Evolutionary conservation across 2,888 invertebrate genomes (phyloP).

Genomic region (Lingula anatina): DNA sequence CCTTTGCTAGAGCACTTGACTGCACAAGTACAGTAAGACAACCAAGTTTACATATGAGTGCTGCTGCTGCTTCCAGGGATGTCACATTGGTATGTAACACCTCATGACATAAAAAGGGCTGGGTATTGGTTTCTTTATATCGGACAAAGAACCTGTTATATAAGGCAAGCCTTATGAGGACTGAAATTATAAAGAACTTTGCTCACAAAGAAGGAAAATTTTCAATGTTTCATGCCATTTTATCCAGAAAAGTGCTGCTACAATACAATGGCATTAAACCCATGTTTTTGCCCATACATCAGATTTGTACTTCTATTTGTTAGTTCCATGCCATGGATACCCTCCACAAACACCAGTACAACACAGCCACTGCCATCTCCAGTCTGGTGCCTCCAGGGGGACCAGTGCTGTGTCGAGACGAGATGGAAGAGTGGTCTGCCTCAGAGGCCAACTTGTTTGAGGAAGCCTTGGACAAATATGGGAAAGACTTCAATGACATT

Average conservation of each 20-base stretch:
- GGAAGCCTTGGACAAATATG: constrained; percentile 82
- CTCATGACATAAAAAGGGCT: background rate
- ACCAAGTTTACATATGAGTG: constrained; percentile 98
- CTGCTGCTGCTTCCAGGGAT: constrained; percentile 97
- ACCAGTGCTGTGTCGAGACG: constrained; percentile 87
- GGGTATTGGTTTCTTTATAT: no score
- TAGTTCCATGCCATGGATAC: constrained; percentile 99
- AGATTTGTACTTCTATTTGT: no score
- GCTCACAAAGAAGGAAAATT: no score
- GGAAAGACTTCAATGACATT: constrained; percentile 98
- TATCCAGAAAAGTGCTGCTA: no score
- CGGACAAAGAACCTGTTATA: no score
- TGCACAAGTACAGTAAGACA: constrained; percentile 97
- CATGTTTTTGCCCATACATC: no score
- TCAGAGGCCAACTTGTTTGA: constrained; percentile 98
- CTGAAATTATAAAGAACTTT: no score
- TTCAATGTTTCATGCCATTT: no score
- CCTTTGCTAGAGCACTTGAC: constrained; percentile 97
- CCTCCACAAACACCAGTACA: constrained; percentile 85
- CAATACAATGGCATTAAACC: no score
- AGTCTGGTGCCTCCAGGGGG: constrained; percentile 92
- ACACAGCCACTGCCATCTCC: constrained; percentile 83
- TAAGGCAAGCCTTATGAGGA: no score
- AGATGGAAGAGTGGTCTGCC: constrained; percentile 99
- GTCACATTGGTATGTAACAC: constrained; percentile 64